These are phyloP conservation scores for Diarsia dahlii DNA, from an alignment of 2,888 invertebrate genomes.

Conservation along the genomic window DNA sequence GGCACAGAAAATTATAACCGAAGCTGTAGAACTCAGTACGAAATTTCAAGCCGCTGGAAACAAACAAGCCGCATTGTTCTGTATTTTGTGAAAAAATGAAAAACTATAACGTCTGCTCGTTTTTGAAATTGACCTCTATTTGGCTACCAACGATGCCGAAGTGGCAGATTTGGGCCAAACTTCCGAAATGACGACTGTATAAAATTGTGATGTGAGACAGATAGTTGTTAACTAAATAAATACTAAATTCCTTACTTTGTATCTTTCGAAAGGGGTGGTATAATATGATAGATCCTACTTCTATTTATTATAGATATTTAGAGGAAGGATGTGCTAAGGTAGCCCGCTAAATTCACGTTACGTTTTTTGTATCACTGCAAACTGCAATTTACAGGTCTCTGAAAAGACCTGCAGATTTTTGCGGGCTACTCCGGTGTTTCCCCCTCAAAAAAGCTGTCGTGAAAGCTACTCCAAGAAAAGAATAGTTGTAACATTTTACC, in stretches of 20 bases:
- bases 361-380: too few species aligned
- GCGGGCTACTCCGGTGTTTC: too few species aligned
- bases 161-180: not conserved
- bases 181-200: not conserved
- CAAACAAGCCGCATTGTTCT: constrained; percentile 10
- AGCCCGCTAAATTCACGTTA: too few species aligned
- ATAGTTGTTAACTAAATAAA: not conserved
- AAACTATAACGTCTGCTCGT: not conserved
- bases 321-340: too few species aligned
- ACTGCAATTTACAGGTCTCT: too few species aligned
- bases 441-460: too few species aligned
- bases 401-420: too few species aligned
- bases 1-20: not conserved
- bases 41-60: not conserved
- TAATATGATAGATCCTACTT: not conserved
- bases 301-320: not conserved
- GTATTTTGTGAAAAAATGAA: constrained; percentile 13
- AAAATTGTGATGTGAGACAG: not conserved
- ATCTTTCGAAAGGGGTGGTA: not conserved
- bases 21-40: not conserved
- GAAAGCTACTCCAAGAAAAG: not conserved
- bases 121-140: not conserved
- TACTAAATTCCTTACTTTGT: not conserved
- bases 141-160: not conserved
- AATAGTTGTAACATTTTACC: constrained; percentile 85